phyloP scores from a whole-genome alignment of 2,797 vertebrate species.

The Manis javanica region DNA sequence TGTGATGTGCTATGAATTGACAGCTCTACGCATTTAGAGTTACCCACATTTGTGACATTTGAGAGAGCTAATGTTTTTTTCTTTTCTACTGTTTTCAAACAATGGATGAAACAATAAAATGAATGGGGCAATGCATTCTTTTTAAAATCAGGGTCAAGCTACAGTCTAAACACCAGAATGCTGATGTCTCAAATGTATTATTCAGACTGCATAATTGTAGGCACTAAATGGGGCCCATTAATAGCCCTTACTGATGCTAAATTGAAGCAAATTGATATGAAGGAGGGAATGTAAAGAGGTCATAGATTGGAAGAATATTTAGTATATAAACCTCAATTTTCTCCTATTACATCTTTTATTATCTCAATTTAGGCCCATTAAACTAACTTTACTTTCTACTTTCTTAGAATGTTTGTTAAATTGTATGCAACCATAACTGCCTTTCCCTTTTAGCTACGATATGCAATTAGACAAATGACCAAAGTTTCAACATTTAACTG shows the following conservation, averaged over 20 bases:
- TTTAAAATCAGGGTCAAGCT: slow-evolving; percentile 86
- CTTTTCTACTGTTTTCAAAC: slow-evolving; percentile 82
- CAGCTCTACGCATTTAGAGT: slow-evolving; percentile 33
- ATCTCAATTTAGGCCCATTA: slow-evolving; percentile 48
- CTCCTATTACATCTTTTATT: slow-evolving; percentile 22
- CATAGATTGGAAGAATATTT: slow-evolving; percentile 45
- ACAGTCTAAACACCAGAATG: slow-evolving; percentile 83
- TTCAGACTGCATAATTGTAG: slow-evolving; percentile 81
- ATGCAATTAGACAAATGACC: background rate
- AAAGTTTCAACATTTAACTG: slow-evolving; percentile 46
- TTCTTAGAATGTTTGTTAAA: slow-evolving; percentile 45
- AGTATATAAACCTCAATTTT: slow-evolving; percentile 38
- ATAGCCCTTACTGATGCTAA: slow-evolving; percentile 78
- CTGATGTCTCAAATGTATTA: slow-evolving; percentile 88
- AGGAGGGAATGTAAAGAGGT: slow-evolving; percentile 30
- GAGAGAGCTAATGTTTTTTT: slow-evolving; percentile 84
- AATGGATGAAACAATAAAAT: slow-evolving; percentile 81
- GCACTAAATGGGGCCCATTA: slow-evolving; percentile 76
- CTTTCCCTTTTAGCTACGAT: slow-evolving; percentile 26
- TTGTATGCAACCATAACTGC: background rate
- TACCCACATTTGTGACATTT: slow-evolving; percentile 84
- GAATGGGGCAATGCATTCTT: slow-evolving; percentile 85
- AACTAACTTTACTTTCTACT: slow-evolving; percentile 42
- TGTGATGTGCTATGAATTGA: background rate
- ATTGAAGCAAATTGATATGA: slow-evolving; percentile 63